Evolutionary conservation across 1,140 invertebrate genomes (phyloP).

Genomic region (Copidosoma floridanum): DNA sequence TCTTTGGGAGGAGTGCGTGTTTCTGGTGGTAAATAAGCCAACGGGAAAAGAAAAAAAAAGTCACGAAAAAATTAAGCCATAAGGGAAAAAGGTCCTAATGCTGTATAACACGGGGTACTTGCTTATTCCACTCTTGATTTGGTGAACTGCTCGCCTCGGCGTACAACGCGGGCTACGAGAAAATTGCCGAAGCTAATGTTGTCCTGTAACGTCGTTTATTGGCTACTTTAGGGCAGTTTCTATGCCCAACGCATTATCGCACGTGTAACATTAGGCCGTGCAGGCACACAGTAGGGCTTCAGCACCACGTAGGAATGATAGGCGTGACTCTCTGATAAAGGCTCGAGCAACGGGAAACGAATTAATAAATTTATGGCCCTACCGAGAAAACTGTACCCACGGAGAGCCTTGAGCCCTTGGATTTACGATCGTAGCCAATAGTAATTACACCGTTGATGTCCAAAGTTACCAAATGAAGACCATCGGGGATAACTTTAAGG

Average conservation of each 20-base stretch:
- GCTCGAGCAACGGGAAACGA: no score
- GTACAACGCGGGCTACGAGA: slow-evolving; percentile 35
- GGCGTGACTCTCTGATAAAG: not conserved
- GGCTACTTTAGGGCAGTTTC: slow-evolving; percentile 56
- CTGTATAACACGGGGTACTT: slow-evolving; percentile 38
- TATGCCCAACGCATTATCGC: slow-evolving; percentile 57
- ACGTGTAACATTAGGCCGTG: slow-evolving; percentile 37
- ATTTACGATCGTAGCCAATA: slow-evolving; percentile 18
- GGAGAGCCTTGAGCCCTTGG: not conserved
- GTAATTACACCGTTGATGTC: no score
- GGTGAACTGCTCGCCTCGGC: no score
- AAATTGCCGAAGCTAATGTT: slow-evolving; percentile 52
- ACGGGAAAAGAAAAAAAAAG: slow-evolving; percentile 8
- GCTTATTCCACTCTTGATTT: slow-evolving; percentile 47
- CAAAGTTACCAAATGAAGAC: no score
- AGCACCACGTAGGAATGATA: not conserved
- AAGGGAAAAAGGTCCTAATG: no score
- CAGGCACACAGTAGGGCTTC: slow-evolving; percentile 8
- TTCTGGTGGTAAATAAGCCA: no score
- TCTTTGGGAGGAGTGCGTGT: no score
- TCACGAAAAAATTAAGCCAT: not conserved
- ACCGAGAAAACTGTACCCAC: not conserved
- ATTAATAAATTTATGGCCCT: no score
- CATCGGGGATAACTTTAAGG: no score
- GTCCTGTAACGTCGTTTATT: slow-evolving; percentile 53